These are phyloP conservation scores for Notarius lentiginosus DNA, from an alignment of 2,113 vertebrate species.

Conservation along the genomic window DNA sequence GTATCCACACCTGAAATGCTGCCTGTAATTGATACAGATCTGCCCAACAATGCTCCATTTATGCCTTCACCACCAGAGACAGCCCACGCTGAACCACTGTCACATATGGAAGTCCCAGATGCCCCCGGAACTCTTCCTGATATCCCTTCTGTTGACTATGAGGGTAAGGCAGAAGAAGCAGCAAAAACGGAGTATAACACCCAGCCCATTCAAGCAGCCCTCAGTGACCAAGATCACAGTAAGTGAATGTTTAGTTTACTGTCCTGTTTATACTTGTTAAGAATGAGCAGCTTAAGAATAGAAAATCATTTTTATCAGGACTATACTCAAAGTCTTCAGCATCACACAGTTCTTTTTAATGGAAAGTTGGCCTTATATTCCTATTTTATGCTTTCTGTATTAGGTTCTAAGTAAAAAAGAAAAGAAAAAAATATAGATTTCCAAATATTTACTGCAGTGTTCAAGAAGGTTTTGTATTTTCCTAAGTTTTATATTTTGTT, in stretches of 20 bases:
- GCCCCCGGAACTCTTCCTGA: conserved; percentile 2
- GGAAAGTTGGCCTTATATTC: background rate
- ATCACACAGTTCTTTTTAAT: background rate
- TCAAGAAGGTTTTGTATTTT: background rate
- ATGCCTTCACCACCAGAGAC: conserved; percentile 27
- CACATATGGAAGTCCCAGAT: conserved; percentile 34
- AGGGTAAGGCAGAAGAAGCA: conserved; percentile 2
- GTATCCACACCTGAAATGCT: conserved; percentile 19
- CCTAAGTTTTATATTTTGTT: background rate
- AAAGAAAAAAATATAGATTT: background rate
- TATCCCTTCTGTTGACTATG: conserved; percentile 66
- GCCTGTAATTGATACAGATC: background rate
- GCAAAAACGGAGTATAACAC: background rate
- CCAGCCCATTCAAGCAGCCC: conserved; percentile 17
- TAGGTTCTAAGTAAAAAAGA: background rate
- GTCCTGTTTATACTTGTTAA: background rate
- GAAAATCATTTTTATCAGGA: background rate
- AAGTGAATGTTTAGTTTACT: conserved; percentile 51
- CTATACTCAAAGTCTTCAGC: background rate
- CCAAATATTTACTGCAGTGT: background rate
- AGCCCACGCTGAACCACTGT: conserved; percentile 49
- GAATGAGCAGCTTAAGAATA: no score
- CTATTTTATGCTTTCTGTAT: background rate
- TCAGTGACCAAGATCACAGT: conserved; percentile 62
- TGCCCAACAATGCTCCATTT: conserved; percentile 39